Percentiles rank a stretch among this genome's conserved stretches.
phyloP scores from a whole-genome alignment of 2,113 vertebrate genomes.

The Pteronura brasiliensis region DNA sequence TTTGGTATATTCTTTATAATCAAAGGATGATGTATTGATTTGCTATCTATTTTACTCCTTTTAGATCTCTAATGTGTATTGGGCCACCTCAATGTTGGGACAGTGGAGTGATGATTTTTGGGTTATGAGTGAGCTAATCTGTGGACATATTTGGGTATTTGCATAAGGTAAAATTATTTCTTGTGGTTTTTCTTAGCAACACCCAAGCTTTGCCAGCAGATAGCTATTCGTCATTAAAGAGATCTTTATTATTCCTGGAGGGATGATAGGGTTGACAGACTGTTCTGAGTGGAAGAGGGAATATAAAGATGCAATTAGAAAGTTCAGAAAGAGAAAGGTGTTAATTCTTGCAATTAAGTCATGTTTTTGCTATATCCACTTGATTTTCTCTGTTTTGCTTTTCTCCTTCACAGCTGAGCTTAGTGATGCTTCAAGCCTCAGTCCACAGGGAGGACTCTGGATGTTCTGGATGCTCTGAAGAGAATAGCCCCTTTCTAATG shows the following conservation, averaged over 20 bases:
- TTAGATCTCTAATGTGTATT: neutral
- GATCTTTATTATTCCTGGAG: neutral
- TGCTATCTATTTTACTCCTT: neutral
- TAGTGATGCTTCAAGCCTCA: neutral
- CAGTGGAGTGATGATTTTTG: neutral
- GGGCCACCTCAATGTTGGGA: neutral
- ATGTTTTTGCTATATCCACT: neutral
- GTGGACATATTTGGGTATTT: neutral
- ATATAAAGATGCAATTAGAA: constrained; percentile 11
- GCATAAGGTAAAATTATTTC: neutral
- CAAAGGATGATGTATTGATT: neutral
- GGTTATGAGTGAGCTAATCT: neutral
- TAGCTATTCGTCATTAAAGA: neutral
- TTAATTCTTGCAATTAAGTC: neutral
- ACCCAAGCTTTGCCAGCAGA: neutral
- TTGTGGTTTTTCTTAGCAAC: neutral
- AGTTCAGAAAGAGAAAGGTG: neutral
- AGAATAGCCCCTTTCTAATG: neutral
- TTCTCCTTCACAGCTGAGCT: neutral
- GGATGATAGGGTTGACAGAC: neutral
- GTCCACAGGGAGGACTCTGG: neutral
- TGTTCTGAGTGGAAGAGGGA: neutral
- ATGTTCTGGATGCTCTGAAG: neutral
- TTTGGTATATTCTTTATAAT: neutral
- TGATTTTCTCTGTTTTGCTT: neutral